Conservation (phyloP, 2,113 vertebrate species). For the Syngnathus scovelli region DNA sequence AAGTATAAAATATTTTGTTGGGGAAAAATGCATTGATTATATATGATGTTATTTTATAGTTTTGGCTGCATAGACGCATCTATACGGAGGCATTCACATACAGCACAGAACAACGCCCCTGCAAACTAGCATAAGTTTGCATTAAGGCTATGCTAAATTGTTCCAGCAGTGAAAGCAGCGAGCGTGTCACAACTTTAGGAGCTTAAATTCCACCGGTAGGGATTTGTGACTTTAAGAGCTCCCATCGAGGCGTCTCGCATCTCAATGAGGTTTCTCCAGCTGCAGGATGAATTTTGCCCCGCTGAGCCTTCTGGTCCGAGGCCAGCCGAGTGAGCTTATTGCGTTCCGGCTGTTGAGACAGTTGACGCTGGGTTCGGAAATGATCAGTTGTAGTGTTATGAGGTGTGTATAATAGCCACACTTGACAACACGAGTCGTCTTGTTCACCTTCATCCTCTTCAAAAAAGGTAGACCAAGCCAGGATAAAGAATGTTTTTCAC, state of each 20-base stretch:
- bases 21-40: slow-evolving; percentile 10
- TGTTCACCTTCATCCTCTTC: background rate
- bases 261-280: slow-evolving; percentile 57
- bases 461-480: background rate
- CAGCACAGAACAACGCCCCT: slow-evolving; percentile 12
- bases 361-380: slow-evolving; percentile 49
- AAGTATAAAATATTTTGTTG: background rate
- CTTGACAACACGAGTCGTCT: slow-evolving; percentile 29
- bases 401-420: slow-evolving; percentile 24
- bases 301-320: slow-evolving; percentile 52
- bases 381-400: slow-evolving; percentile 37
- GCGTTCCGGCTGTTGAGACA: slow-evolving; percentile 47
- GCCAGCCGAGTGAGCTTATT: slow-evolving; percentile 51
- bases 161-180: slow-evolving; percentile 55
- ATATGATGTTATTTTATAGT: background rate
- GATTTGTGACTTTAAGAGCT: slow-evolving; percentile 59
- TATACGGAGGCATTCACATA: slow-evolving; percentile 1
- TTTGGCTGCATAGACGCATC: slow-evolving; percentile 1
- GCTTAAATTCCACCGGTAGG: slow-evolving; percentile 54
- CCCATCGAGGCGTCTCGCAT: slow-evolving; percentile 47
- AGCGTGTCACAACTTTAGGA: slow-evolving; percentile 50
- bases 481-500: background rate
- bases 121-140: slow-evolving; percentile 24
- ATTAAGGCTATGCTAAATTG: slow-evolving; percentile 44
- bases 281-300: slow-evolving; percentile 53